Evolutionary conservation across 2,113 vertebrate species (phyloP).

Genomic region (Numenius arquata): DNA sequence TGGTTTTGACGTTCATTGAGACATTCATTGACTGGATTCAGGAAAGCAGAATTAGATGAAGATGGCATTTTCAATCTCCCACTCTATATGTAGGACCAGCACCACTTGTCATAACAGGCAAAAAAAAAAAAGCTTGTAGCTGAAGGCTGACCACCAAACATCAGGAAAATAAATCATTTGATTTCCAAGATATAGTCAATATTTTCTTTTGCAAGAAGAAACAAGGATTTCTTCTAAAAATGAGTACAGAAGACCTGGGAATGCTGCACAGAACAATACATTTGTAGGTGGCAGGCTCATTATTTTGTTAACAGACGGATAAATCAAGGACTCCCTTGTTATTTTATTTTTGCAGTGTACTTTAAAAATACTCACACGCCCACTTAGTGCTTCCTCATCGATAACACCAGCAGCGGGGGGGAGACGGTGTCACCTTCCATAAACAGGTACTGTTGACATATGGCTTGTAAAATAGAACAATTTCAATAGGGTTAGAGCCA

Average conservation of each 20-base stretch:
- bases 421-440: conserved; percentile 59
- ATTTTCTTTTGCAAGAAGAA: neutral
- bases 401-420: conserved; percentile 66
- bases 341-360: conserved; percentile 49
- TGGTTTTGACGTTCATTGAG: neutral
- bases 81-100: fast-evolving
- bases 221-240: neutral
- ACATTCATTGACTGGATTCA: neutral
- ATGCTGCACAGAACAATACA: neutral
- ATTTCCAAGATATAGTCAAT: neutral
- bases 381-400: conserved; percentile 75
- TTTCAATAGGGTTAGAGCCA: conserved; percentile 42
- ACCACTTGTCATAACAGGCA: neutral
- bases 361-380: conserved; percentile 65
- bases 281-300: neutral
- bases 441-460: conserved; percentile 74
- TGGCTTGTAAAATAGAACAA: conserved; percentile 52
- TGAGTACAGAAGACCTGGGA: conserved; percentile 14
- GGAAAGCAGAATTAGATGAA: neutral
- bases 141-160: neutral
- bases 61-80: neutral
- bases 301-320: neutral
- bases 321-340: conserved; percentile 26
- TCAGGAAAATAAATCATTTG: neutral
- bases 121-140: neutral